phyloP scores from a whole-genome alignment of 2,113 vertebrate genomes.

The Ellobius talpinus region DNA sequence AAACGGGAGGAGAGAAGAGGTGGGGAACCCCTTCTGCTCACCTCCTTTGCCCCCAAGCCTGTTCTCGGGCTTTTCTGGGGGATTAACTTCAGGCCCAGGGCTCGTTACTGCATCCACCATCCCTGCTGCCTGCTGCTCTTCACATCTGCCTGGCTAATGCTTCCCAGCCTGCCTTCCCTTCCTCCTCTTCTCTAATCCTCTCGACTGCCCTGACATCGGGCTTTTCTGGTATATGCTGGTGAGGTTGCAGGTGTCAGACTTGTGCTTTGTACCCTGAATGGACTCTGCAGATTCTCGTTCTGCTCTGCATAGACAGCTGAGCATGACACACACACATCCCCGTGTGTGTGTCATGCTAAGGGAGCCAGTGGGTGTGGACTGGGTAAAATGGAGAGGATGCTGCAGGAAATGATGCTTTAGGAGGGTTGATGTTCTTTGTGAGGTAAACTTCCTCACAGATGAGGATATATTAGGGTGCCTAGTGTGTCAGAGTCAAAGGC shows the following conservation, averaged over 20 bases:
- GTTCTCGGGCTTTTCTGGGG: background rate
- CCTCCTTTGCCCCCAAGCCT: background rate
- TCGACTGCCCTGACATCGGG: accelerated
- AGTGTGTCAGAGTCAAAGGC: background rate
- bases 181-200: background rate
- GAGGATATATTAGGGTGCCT: background rate
- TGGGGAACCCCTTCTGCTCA: background rate
- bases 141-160: background rate
- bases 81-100: background rate
- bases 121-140: background rate
- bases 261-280: background rate
- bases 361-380: background rate
- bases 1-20: constrained; percentile 68
- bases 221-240: background rate
- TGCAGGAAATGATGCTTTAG: background rate
- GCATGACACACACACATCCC: too few relatives aligned
- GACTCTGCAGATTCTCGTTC: background rate
- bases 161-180: background rate
- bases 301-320: background rate
- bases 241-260: background rate
- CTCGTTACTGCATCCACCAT: background rate
- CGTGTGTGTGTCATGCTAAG: too few relatives aligned
- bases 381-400: too few relatives aligned
- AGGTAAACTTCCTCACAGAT: background rate
- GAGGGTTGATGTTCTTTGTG: background rate